Conservation (phyloP, 1,140 invertebrate species). For the Drosophila grimshawi region DNA sequence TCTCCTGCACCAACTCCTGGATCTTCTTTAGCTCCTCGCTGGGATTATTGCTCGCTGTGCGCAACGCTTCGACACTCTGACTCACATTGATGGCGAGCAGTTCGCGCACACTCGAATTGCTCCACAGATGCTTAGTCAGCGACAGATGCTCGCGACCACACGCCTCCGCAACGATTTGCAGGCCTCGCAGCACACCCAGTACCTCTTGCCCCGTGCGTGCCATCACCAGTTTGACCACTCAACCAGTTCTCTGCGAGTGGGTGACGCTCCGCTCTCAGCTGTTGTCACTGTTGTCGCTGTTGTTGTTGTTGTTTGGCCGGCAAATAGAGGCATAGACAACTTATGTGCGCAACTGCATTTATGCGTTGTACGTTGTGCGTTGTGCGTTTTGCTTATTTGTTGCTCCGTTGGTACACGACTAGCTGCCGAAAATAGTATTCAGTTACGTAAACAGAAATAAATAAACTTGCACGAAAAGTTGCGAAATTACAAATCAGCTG, state of each 20-base stretch:
- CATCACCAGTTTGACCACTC: conserved; percentile 53
- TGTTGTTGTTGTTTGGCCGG: conserved; percentile 23
- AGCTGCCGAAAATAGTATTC: conserved; percentile 5
- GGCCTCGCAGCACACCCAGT: conserved; percentile 86
- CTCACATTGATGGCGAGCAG: conserved; percentile 84
- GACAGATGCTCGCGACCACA: conserved; percentile 86
- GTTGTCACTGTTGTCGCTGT: conserved; percentile 6
- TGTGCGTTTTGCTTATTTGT: neutral
- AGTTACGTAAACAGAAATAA: conserved; percentile 56
- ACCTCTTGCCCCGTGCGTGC: conserved; percentile 85
- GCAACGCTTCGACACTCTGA: conserved; percentile 64
- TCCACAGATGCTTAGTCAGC: conserved; percentile 86
- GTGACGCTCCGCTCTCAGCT: conserved; percentile 5
- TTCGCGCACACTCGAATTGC: conserved; percentile 87
- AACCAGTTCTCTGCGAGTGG: conserved; percentile 19
- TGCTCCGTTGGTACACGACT: neutral
- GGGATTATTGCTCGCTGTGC: conserved; percentile 64
- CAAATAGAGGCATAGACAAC: neutral
- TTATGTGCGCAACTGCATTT: conserved; percentile 3
- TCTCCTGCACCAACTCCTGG: conserved; percentile 64
- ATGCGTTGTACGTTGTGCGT: conserved; percentile 1
- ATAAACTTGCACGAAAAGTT: conserved; percentile 32
- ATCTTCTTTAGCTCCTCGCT: conserved; percentile 57
- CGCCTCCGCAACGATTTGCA: conserved; percentile 87
- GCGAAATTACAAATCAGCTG: conserved; percentile 53